Conservation (phyloP, 64 coral and sea anemone species). For the Montipora sp. region DNA sequence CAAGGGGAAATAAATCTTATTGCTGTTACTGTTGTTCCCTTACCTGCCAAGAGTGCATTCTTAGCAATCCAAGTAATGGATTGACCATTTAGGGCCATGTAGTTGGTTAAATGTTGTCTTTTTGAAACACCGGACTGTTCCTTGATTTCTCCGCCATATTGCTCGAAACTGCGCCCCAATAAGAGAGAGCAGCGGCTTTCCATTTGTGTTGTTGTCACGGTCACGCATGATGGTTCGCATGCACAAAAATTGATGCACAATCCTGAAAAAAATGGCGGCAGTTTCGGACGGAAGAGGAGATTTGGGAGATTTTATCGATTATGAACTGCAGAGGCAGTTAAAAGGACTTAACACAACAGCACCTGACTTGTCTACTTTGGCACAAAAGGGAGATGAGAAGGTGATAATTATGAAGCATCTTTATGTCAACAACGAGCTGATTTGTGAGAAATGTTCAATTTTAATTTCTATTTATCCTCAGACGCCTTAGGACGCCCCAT, state of each 20-base stretch:
- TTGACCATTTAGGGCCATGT: conserved; percentile 29
- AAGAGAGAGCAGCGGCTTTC: neutral
- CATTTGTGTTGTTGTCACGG: neutral
- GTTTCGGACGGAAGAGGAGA: conserved; percentile 49
- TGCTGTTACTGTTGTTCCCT: neutral
- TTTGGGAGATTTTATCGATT: conserved; percentile 2
- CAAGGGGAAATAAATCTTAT: no score
- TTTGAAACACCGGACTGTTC: no score
- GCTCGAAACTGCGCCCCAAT: neutral
- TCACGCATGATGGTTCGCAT: neutral
- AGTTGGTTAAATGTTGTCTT: neutral
- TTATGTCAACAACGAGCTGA: no score
- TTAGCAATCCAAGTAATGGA: neutral
- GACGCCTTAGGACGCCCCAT: neutral
- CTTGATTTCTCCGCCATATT: conserved; percentile 47
- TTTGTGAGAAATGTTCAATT: no score
- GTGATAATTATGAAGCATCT: conserved; percentile 7
- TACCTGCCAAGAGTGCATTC: conserved; percentile 11
- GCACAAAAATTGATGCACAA: no score
- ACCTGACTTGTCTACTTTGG: conserved; percentile 79
- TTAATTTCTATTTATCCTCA: no score
- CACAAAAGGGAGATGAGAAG: conserved; percentile 95
- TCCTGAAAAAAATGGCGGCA: conserved; percentile 63
- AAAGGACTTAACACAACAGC: conserved; percentile 61
- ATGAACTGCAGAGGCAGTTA: conserved; percentile 67